These are phyloP conservation scores for Synanthedon myopaeformis DNA, from an alignment of 2,888 invertebrate species.

Conservation along the genomic window DNA sequence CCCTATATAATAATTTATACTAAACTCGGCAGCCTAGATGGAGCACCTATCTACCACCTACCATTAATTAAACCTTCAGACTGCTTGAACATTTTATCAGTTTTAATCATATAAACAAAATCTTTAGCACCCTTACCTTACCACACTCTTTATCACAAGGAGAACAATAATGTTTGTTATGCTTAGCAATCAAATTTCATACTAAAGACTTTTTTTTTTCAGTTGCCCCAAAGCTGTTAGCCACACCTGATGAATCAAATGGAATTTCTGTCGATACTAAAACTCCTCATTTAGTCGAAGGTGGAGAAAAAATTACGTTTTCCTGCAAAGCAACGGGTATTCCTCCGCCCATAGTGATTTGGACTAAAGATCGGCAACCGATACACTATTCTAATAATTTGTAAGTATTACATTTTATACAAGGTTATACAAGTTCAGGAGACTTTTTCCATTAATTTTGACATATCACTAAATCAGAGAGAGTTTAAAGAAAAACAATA, in stretches of 20 bases:
- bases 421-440: neutral
- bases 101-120: too few species aligned
- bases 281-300: conserved; percentile 10
- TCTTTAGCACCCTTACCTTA: too few species aligned
- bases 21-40: too few species aligned
- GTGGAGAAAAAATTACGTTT: conserved; percentile 27
- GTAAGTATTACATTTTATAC: conserved; percentile 24
- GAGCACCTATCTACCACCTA: too few species aligned
- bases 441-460: conserved; percentile 1
- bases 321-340: conserved; percentile 41
- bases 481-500: too few species aligned
- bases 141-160: too few species aligned
- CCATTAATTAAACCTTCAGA: too few species aligned
- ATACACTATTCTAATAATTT: conserved; percentile 33
- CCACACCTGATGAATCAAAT: conserved; percentile 2
- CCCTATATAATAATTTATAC: too few species aligned
- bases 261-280: conserved; percentile 14
- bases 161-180: too few species aligned
- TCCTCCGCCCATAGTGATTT: conserved; percentile 50
- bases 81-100: too few species aligned
- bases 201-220: conserved; percentile 4
- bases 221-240: conserved; percentile 39
- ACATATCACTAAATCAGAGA: conserved; percentile 2
- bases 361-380: conserved; percentile 51
- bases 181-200: too few species aligned